phyloP scores from a whole-genome alignment of 2,113 vertebrate genomes.

The Bubalus kerabau region DNA sequence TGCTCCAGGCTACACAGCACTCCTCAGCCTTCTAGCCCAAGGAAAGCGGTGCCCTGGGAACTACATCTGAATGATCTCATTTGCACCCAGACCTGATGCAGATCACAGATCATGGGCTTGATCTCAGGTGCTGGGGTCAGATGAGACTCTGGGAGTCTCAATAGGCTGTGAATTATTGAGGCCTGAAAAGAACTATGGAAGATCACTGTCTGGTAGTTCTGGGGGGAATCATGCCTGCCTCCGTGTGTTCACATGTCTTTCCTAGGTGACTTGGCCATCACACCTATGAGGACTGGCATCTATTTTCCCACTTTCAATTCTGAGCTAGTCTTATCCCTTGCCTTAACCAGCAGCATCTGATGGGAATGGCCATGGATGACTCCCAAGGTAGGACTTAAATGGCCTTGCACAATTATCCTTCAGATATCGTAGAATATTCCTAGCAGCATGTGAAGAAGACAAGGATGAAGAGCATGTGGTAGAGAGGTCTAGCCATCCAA shows the following conservation, averaged over 20 bases:
- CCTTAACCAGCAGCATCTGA: neutral
- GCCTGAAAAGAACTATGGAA: rapidly evolving
- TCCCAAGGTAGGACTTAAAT: neutral
- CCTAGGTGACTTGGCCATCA: neutral
- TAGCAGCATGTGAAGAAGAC: neutral
- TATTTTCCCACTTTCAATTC: neutral
- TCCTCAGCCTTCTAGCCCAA: neutral
- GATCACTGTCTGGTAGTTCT: neutral
- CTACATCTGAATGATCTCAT: neutral
- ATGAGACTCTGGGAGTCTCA: neutral
- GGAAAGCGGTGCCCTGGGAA: neutral
- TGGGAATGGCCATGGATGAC: neutral
- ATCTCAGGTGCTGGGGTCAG: neutral
- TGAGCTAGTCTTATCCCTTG: neutral
- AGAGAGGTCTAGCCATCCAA: neutral
- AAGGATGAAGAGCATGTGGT: too few species aligned
- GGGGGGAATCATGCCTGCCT: neutral
- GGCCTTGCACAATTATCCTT: neutral
- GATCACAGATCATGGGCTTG: neutral
- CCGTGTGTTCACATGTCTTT: neutral
- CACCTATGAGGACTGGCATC: neutral
- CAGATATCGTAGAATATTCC: neutral
- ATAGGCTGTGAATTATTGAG: neutral
- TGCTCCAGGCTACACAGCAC: too few species aligned
- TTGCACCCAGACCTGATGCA: neutral